Base-by-base conservation (phyloP, 1,140 invertebrate species). In the Physella acuta region DNA sequence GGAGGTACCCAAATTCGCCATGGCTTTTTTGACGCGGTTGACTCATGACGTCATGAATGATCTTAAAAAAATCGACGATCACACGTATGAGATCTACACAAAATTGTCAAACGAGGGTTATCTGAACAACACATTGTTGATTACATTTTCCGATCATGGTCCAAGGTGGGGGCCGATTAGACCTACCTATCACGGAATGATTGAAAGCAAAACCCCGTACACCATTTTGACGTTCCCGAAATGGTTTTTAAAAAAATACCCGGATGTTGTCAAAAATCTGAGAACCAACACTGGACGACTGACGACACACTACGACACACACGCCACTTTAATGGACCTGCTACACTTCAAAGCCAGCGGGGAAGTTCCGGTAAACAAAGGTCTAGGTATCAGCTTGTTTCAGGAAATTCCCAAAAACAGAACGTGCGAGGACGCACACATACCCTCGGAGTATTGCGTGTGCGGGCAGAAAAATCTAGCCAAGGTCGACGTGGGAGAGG, bases 281-380 rank as follows among this genome's bases (percentile, higher is more conserved):
- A 20, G 28, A 24, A 55, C 53, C 53, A 55, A 55, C 28, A 55
- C 53, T 20, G 20, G 5, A 24, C 53, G 53, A 20, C 28, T 55
- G 24, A 55, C 53, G 5, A 14, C 53, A 8, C 53, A 55, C 53
- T 8, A 5, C 24, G 53, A 55, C 53, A 55, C 53, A 24, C 24
- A 30, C 53, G 20, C 28, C 8, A 55, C 53, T 20, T 24, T 55
- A 24, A 8, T 55, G 53, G 53, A 55, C 24, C 53, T 55, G 8
- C 53, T 55, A 20, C 24, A 55, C 24, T 55, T 55, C 24, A 8
- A 84, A 89, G 28, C 16, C 53, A 28, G 11, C 30, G 34, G 36
- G 30, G 37, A 14, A 16, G 26, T 44, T 5, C 20, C 30, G 36
- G 36, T 33, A 17, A 3, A 8, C 61, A 26, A 8, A 2, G 3